phyloP scores from a whole-genome alignment of 2,113 vertebrate species.

The Apaloderma vittatum region DNA sequence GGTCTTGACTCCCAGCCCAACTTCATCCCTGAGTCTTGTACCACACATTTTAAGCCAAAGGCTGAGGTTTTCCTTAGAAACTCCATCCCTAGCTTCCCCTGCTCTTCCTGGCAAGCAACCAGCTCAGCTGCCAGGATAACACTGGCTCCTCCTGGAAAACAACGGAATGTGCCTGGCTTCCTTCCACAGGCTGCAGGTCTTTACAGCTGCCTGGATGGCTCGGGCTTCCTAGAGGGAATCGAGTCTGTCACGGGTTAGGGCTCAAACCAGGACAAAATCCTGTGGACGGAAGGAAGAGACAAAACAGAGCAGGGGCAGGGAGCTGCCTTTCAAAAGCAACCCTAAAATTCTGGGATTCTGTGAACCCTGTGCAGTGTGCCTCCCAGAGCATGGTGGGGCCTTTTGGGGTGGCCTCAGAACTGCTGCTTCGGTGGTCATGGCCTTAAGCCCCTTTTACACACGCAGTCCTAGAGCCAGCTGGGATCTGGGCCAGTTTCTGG shows the following conservation, averaged over 20 bases:
- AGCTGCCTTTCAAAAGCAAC: neutral
- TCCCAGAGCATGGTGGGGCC: accelerated
- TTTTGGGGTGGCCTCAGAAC: neutral
- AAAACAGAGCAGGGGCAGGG: neutral
- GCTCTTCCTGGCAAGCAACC: neutral
- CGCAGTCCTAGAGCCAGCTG: neutral
- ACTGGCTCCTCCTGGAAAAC: neutral
- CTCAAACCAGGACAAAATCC: neutral
- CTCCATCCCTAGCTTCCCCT: neutral
- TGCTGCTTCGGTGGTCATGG: neutral
- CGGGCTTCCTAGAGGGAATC: neutral
- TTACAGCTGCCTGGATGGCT: neutral
- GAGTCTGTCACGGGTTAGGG: no score
- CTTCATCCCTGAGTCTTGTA: neutral
- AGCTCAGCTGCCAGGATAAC: neutral
- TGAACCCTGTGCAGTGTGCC: neutral
- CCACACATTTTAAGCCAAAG: neutral
- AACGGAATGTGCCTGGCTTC: neutral
- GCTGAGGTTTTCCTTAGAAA: neutral
- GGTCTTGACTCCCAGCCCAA: neutral
- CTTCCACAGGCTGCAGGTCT: neutral
- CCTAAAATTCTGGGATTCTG: no score
- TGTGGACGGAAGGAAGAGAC: neutral
- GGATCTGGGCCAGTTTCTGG: neutral
- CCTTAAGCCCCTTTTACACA: neutral